Conservation (phyloP, 2,888 invertebrate species). For the Eulithis prunata region DNA sequence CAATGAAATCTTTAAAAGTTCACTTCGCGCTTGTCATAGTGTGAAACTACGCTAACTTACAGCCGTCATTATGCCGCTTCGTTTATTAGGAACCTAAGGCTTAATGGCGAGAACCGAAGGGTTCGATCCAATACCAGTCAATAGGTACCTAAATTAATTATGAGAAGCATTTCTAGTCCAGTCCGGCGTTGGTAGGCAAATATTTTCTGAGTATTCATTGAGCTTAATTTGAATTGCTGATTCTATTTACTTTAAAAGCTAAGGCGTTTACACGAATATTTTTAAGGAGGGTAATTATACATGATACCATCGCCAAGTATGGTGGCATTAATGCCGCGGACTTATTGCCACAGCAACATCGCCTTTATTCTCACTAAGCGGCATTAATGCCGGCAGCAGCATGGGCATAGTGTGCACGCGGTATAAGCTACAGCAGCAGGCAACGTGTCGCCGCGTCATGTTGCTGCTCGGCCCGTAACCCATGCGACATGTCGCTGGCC, state of each 20-base stretch:
- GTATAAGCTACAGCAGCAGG: no score
- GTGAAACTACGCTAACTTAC: background rate
- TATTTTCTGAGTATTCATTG: slow-evolving; percentile 16
- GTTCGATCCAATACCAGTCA: slow-evolving; percentile 35
- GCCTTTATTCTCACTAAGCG: no score
- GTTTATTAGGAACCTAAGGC: background rate
- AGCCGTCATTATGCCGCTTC: background rate
- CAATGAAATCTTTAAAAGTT: no score
- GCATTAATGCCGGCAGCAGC: no score
- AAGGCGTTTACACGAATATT: background rate
- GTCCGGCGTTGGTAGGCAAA: slow-evolving; percentile 16
- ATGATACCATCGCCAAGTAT: no score
- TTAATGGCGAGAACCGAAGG: slow-evolving; percentile 30
- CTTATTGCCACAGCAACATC: no score
- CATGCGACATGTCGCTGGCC: no score
- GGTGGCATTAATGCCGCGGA: no score
- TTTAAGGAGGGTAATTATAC: background rate
- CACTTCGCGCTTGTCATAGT: background rate
- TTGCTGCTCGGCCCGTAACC: no score
- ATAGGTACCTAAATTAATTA: slow-evolving; percentile 40
- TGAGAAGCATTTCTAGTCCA: slow-evolving; percentile 27
- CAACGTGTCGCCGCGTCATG: no score
- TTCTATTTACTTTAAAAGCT: background rate
- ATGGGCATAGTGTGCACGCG: no score
- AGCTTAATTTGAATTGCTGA: slow-evolving; percentile 21